These are phyloP conservation scores for Vanacampus margaritifer DNA, from an alignment of 2,113 vertebrate genomes.

Conservation along the genomic window DNA sequence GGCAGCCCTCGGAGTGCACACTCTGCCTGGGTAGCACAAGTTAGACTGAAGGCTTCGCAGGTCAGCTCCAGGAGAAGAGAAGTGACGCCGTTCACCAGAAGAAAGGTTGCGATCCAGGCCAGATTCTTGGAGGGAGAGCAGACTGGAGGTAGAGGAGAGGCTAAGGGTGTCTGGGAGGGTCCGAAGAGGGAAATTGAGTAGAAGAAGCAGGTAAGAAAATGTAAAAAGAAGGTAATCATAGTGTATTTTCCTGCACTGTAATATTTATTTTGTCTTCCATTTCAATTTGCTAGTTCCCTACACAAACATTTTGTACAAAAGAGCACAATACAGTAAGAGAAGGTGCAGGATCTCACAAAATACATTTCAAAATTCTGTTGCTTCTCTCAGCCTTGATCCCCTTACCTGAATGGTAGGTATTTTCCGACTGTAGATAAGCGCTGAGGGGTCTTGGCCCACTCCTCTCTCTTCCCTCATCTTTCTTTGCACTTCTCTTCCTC, in stretches of 20 bases:
- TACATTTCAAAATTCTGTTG: neutral
- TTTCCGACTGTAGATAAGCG: slow-evolving; percentile 63
- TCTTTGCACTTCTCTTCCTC: slow-evolving; percentile 79
- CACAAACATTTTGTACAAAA: neutral
- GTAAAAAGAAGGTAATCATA: neutral
- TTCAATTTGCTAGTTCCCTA: neutral
- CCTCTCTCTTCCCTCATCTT: slow-evolving; percentile 23
- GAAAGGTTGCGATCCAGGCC: slow-evolving; percentile 31
- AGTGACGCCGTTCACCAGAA: slow-evolving; percentile 32
- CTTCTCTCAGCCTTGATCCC: neutral
- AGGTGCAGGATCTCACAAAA: neutral
- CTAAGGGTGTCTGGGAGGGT: slow-evolving; percentile 68
- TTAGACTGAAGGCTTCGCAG: slow-evolving; percentile 43
- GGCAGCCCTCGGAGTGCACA: slow-evolving; percentile 46
- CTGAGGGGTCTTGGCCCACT: slow-evolving; percentile 71
- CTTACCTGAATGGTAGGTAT: slow-evolving; percentile 32
- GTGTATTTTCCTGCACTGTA: neutral
- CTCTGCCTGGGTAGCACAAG: slow-evolving; percentile 58
- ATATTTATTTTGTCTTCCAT: neutral
- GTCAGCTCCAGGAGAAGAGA: slow-evolving; percentile 58
- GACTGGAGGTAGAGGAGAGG: slow-evolving; percentile 78
- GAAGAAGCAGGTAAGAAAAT: neutral
- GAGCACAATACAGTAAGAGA: neutral
- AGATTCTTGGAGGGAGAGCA: slow-evolving; percentile 84
- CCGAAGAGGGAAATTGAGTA: slow-evolving; percentile 9